A percentile compares a stretch with the other conserved stretches of the same genome.
Evolutionary conservation across 2,113 vertebrate genomes (phyloP).

Genomic region (Hippocampus comes): DNA sequence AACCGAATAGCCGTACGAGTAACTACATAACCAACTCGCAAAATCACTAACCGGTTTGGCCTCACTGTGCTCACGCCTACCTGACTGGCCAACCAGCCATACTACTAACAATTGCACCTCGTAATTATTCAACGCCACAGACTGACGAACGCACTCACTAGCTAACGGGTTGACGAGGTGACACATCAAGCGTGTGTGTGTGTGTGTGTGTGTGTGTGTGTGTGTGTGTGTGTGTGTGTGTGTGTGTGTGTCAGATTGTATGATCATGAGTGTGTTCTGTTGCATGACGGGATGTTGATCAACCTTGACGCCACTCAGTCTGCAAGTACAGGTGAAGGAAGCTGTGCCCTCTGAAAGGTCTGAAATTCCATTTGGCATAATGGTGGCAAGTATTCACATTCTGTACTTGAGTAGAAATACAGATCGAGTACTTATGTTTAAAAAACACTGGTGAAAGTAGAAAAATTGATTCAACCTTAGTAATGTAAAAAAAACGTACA

Average conservation of each 20-base stretch:
- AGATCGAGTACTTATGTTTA: too few relatives aligned
- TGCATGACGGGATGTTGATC: conserved; percentile 20
- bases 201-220: too few relatives aligned
- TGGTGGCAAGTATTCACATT: neutral
- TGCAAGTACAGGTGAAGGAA: conserved; percentile 19
- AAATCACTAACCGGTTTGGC: too few relatives aligned
- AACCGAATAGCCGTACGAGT: neutral
- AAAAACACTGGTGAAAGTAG: too few relatives aligned
- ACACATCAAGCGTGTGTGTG: too few relatives aligned
- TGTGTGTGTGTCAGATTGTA: neutral
- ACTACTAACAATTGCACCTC: neutral
- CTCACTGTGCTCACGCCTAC: too few relatives aligned
- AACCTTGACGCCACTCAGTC: conserved; percentile 32
- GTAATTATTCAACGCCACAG: too few relatives aligned
- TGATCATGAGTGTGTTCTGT: conserved; percentile 3
- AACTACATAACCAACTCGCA: too few relatives aligned
- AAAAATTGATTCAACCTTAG: too few relatives aligned
- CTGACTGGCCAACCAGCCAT: neutral
- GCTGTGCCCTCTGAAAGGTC: neutral
- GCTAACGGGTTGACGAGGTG: neutral
- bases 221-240: neutral
- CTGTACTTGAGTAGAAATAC: neutral
- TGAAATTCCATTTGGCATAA: neutral
- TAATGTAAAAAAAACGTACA: too few relatives aligned
- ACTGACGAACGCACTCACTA: neutral